Evolutionary conservation across 2,113 vertebrate genomes (phyloP), one percentile per base, ranked within the genome.

Genomic region (Cettia cetti): DNA sequence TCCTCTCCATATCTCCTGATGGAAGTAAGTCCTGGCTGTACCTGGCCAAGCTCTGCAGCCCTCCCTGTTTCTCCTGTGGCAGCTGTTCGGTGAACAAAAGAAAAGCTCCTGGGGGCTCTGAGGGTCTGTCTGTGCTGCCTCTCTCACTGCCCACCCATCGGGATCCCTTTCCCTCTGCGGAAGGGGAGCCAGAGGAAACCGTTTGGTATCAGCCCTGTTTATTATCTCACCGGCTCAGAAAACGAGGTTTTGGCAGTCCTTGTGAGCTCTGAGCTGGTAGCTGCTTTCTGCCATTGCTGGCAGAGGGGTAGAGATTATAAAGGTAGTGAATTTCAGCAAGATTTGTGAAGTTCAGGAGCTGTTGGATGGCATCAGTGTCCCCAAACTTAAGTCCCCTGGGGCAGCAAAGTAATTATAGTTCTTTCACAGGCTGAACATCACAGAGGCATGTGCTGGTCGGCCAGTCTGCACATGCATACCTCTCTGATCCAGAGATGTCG

Each of bases 1-100:
- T 97, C 77, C 86, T 92, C 52, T 92, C 86, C 35, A 0, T 91
- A 89, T 92, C 75, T 97, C 59, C 89, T 77, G 70, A 37, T 96
- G 45, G 69, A 92, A 95, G 64, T 22, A 57, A 91, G 53, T 68
- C 28, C 65, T 4, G 44, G 82, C 70, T 71, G 23, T 68, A 30
- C n/a, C 80, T 70, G 88, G 49, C 70, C 89, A 70, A 57, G 82
- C 52, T 64, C 81, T 3, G 6, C 54, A 84, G 91, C 82, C 26
- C 54, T 71, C 39, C 69, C 92, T 93, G 54, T 83, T 92, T 69
- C n/a, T 82, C 83, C 39, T 93, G 79, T 85, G 82, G 80, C 96
- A 52, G 54, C 91, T 95, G 86, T 83, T 83, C 85, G 86, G 52
- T 30, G 18, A 63, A 75, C 35, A 40, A 72, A 82, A 87, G 86